Percentiles rank a stretch among this genome's conserved stretches.
Conservation (phyloP, 2,888 invertebrate genomes). For the Drosophila antonietae region DNA sequence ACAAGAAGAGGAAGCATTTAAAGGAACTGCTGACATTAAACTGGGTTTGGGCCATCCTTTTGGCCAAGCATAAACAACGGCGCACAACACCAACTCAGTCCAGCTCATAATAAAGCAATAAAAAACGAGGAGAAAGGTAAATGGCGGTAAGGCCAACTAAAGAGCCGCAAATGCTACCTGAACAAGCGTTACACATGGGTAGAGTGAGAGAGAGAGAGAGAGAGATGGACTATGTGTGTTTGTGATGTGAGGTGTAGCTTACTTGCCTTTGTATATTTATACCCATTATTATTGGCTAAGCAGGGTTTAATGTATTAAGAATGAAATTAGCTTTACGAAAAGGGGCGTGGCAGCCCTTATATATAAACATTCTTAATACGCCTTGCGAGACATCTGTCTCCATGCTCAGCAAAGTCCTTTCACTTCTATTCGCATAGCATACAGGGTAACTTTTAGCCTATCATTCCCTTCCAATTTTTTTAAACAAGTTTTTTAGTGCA, state of each 20-base stretch:
- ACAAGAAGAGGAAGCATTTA: slow-evolving; percentile 4
- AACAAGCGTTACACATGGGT: slow-evolving; percentile 5
- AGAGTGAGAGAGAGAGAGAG: neutral
- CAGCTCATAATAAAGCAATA: slow-evolving; percentile 77
- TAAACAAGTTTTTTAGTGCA: slow-evolving; percentile 30
- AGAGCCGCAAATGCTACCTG: slow-evolving; percentile 66
- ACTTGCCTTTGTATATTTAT: neutral
- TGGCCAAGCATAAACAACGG: slow-evolving; percentile 43
- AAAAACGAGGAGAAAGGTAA: slow-evolving; percentile 57
- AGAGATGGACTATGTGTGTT: neutral
- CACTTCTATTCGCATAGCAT: neutral
- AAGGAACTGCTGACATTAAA: slow-evolving; percentile 16
- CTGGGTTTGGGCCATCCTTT: neutral
- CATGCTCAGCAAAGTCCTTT: no score
- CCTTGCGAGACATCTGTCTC: no score
- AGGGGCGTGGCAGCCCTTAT: neutral
- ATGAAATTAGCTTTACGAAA: neutral
- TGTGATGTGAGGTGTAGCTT: neutral
- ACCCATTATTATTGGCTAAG: neutral
- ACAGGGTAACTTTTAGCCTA: neutral
- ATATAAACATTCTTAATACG: no score
- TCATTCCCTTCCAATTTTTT: neutral
- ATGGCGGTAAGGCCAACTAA: slow-evolving; percentile 55
- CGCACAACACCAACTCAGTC: slow-evolving; percentile 15
- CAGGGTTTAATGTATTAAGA: neutral